phyloP scores from a whole-genome alignment of 1,140 invertebrate species.

The Pogonognathellus flavescens region DNA sequence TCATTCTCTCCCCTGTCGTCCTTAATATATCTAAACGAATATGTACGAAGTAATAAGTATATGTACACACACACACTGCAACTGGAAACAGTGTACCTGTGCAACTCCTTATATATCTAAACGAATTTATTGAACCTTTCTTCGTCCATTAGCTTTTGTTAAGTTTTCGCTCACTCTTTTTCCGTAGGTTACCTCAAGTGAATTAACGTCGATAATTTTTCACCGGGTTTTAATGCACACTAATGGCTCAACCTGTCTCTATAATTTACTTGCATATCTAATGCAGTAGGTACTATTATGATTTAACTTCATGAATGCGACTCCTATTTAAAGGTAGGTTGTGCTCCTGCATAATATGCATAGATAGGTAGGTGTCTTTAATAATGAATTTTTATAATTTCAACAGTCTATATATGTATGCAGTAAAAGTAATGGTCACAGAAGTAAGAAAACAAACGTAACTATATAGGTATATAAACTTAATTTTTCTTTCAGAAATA shows the following conservation, averaged over 20 bases:
- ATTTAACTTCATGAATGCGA: conserved; percentile 10
- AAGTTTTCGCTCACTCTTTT: conserved; percentile 1
- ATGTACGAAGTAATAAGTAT: neutral
- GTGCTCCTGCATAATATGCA: no score
- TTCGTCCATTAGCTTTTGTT: conserved; percentile 36
- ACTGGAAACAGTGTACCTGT: neutral
- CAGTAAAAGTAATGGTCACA: no score
- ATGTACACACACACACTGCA: neutral
- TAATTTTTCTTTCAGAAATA: no score
- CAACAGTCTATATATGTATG: no score
- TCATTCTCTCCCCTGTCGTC: neutral
- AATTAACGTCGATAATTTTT: conserved; percentile 13
- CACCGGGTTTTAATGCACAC: conserved; percentile 6
- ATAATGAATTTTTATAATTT: no score
- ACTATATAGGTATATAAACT: no score
- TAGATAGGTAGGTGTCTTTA: no score
- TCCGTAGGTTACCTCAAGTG: neutral
- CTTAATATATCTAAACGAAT: no score
- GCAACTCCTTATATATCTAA: neutral
- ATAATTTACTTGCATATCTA: conserved; percentile 3
- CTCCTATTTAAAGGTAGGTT: no score
- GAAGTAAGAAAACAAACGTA: no score
- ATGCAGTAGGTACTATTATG: neutral
- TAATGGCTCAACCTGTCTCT: conserved; percentile 35
- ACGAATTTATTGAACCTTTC: conserved; percentile 38